phyloP scores from a whole-genome alignment of 2,888 invertebrate genomes.

The Podotricha telesiphe region DNA sequence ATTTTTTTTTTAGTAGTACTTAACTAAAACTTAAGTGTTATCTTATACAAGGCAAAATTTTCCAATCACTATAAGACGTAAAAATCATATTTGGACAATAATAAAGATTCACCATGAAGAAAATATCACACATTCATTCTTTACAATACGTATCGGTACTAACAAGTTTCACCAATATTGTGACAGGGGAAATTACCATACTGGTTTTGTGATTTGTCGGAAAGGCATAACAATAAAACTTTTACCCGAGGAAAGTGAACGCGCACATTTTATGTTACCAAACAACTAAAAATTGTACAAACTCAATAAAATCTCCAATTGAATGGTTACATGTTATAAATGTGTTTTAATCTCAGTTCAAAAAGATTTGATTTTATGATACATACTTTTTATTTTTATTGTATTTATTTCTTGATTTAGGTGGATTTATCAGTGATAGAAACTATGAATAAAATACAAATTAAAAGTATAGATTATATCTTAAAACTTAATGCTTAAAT shows the following conservation, averaged over 20 bases:
- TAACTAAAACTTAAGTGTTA: too few relatives aligned
- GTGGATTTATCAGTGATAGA: too few relatives aligned
- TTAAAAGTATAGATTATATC: too few relatives aligned
- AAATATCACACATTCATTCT: constrained; percentile 7
- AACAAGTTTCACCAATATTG: constrained; percentile 16
- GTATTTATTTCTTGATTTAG: too few relatives aligned
- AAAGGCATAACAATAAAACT: constrained; percentile 13
- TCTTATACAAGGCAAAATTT: background rate
- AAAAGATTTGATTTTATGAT: too few relatives aligned
- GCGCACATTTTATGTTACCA: constrained; percentile 44
- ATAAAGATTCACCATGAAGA: background rate
- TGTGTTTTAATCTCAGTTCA: background rate
- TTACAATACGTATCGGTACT: background rate
- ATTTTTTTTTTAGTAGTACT: too few relatives aligned
- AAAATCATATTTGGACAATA: background rate
- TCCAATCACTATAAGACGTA: background rate
- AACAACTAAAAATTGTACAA: constrained; percentile 49
- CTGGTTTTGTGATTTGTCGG: constrained; percentile 12
- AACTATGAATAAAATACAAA: too few relatives aligned
- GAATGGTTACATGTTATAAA: constrained; percentile 38
- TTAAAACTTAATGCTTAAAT: too few relatives aligned
- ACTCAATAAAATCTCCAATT: constrained; percentile 44
- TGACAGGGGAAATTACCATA: constrained; percentile 9
- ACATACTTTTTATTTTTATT: too few relatives aligned
- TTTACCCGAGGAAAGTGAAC: constrained; percentile 45